Percentiles rank a stretch among this genome's conserved stretches.
Evolutionary conservation across 2,797 vertebrate species (phyloP).

Genomic region (Hemibagrus guttatus): DNA sequence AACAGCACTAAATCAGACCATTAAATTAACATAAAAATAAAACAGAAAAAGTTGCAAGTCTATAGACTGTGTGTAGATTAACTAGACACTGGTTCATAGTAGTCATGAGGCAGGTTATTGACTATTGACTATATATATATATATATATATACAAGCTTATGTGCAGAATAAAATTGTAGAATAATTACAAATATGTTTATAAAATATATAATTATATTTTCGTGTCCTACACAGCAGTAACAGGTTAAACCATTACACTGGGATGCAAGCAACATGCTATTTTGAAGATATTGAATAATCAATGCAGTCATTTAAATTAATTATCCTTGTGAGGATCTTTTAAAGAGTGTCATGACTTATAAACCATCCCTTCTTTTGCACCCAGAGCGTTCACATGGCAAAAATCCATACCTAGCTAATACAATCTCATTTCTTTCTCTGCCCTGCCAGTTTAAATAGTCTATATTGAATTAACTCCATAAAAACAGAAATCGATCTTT

Average conservation of each 20-base stretch:
- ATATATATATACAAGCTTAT: neutral
- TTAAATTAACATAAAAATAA: neutral
- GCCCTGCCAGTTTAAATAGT: slow-evolving; percentile 77
- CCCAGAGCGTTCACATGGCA: slow-evolving; percentile 65
- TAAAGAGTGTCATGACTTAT: slow-evolving; percentile 70
- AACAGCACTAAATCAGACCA: neutral
- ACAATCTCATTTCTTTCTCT: slow-evolving; percentile 77
- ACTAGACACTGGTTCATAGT: neutral
- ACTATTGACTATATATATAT: neutral
- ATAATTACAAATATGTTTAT: neutral
- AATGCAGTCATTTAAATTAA: slow-evolving; percentile 72
- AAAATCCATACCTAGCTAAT: slow-evolving; percentile 77
- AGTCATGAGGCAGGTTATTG: slow-evolving; percentile 1
- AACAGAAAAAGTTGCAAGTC: neutral
- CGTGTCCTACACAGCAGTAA: slow-evolving; percentile 47
- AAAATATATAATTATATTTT: too few species aligned
- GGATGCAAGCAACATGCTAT: slow-evolving; percentile 70
- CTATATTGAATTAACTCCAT: slow-evolving; percentile 78
- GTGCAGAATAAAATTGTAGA: neutral
- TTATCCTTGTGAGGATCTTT: slow-evolving; percentile 65
- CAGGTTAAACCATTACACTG: slow-evolving; percentile 68
- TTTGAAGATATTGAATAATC: slow-evolving; percentile 73
- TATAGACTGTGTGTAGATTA: neutral
- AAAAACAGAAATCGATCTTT: slow-evolving; percentile 77
- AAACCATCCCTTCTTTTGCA: slow-evolving; percentile 64